Evolutionary conservation across 1,140 invertebrate genomes (phyloP).

Genomic region (Globodera rostochiensis): DNA sequence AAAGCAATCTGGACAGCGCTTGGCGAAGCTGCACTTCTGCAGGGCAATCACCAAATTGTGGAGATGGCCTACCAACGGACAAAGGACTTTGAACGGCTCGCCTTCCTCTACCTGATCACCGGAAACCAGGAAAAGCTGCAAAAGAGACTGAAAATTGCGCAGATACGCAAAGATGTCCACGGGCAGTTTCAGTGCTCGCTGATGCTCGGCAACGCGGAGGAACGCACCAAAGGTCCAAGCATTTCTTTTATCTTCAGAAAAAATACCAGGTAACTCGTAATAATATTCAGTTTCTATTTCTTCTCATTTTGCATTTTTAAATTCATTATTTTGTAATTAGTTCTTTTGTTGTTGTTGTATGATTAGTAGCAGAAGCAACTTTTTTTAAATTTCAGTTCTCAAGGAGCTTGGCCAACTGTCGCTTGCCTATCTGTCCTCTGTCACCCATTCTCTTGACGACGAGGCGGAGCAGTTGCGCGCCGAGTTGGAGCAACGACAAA

Average conservation of each 20-base stretch:
- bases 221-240: constrained; percentile 83
- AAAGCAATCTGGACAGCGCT: constrained; percentile 92
- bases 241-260: no score
- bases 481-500: constrained; percentile 73
- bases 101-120: constrained; percentile 96
- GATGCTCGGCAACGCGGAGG: constrained; percentile 84
- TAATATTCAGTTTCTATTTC: no score
- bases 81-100: constrained; percentile 97
- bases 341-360: no score
- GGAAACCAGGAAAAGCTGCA: constrained; percentile 97
- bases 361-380: no score
- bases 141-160: constrained; percentile 92
- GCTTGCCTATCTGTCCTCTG: constrained; percentile 87
- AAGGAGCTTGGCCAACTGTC: constrained; percentile 72
- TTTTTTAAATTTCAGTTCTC: no score
- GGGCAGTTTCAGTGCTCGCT: constrained; percentile 94
- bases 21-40: constrained; percentile 88
- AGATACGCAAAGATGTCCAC: constrained; percentile 90
- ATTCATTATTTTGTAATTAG: no score
- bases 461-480: constrained; percentile 77
- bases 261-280: no score
- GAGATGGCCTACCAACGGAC: constrained; percentile 99
- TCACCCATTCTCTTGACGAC: constrained; percentile 85
- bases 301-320: no score
- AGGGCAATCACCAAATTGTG: constrained; percentile 72